A percentile compares a stretch with the other conserved stretches of the same genome.
These are phyloP conservation scores for Microtus ochrogaster DNA, from an alignment of 2,113 vertebrate species.

Conservation along the genomic window DNA sequence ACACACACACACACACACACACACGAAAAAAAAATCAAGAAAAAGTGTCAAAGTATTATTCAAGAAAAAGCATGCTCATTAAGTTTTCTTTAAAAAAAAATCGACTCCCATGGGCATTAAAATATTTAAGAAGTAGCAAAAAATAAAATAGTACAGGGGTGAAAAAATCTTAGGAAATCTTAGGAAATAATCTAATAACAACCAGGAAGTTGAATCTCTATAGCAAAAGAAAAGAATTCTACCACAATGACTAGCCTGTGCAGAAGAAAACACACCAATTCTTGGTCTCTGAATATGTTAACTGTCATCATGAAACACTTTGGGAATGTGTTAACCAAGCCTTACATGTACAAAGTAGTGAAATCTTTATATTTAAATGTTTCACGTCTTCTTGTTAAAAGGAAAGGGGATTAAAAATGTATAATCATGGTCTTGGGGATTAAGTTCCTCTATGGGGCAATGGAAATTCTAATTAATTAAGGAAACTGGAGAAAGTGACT, in stretches of 20 bases:
- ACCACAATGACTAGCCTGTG: not conserved
- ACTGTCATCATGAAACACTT: not conserved
- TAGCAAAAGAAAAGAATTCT: not conserved
- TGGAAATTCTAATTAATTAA: slow-evolving; percentile 45
- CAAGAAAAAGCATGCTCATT: not conserved
- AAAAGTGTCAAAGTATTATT: not conserved
- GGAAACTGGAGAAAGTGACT: not conserved
- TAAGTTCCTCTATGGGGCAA: not conserved
- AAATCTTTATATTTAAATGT: slow-evolving; percentile 26
- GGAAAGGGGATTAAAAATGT: slow-evolving; percentile 1
- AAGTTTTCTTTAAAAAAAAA: not conserved
- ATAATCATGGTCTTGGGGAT: slow-evolving; percentile 30
- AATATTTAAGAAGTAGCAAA: slow-evolving; percentile 23
- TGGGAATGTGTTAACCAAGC: not conserved
- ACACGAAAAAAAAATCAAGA: not conserved
- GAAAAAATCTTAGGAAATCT: not conserved
- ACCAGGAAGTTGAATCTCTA: slow-evolving; percentile 4
- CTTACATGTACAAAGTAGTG: slow-evolving; percentile 15
- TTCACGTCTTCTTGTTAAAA: slow-evolving; percentile 21
- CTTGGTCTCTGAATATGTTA: not conserved
- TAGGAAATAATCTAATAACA: slow-evolving; percentile 20
- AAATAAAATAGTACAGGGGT: not conserved
- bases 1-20: not conserved
- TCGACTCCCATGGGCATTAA: not conserved
- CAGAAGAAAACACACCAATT: not conserved